phyloP scores from a whole-genome alignment of 2,797 vertebrate genomes.

The Epinephelus awoara region DNA sequence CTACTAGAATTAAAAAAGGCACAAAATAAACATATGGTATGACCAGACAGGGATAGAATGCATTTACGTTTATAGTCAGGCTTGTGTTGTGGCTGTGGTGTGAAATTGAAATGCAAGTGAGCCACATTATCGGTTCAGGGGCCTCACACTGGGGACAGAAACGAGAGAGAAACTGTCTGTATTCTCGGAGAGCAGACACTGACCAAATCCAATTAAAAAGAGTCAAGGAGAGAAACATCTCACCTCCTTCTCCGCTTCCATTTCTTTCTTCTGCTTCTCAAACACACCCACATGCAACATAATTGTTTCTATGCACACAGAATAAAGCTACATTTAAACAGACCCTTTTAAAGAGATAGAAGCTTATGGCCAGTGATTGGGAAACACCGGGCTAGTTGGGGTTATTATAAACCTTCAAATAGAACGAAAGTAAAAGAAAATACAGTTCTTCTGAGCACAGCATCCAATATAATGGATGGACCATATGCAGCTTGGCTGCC shows the following conservation, averaged over 20 bases:
- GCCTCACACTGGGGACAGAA: slow-evolving; percentile 49
- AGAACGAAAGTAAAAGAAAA: slow-evolving; percentile 44
- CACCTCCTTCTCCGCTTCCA: slow-evolving; percentile 15
- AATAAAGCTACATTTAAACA: slow-evolving; percentile 24
- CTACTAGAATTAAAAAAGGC: neutral
- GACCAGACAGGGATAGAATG: neutral
- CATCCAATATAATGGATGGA: slow-evolving; percentile 65
- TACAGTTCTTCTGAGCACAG: slow-evolving; percentile 51
- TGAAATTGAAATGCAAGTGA: slow-evolving; percentile 71
- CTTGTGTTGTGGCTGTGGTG: slow-evolving; percentile 34
- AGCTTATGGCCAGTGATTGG: neutral
- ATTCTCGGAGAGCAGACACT: slow-evolving; percentile 43
- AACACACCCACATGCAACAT: neutral
- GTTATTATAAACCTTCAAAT: slow-evolving; percentile 53
- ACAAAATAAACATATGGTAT: neutral
- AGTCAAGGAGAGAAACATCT: slow-evolving; percentile 54
- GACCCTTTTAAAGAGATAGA: neutral
- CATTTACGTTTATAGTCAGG: neutral
- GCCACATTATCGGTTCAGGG: slow-evolving; percentile 54
- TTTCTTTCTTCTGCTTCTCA: slow-evolving; percentile 16
- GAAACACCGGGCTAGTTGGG: slow-evolving; percentile 46
- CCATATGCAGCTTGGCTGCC: slow-evolving; percentile 50
- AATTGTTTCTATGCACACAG: neutral
- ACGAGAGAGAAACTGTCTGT: slow-evolving; percentile 49
- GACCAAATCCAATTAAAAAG: slow-evolving; percentile 66